Percentiles rank a stretch among this genome's conserved stretches.
Conservation (phyloP, 2,888 invertebrate genomes). For the Stegophylla sp. region DNA sequence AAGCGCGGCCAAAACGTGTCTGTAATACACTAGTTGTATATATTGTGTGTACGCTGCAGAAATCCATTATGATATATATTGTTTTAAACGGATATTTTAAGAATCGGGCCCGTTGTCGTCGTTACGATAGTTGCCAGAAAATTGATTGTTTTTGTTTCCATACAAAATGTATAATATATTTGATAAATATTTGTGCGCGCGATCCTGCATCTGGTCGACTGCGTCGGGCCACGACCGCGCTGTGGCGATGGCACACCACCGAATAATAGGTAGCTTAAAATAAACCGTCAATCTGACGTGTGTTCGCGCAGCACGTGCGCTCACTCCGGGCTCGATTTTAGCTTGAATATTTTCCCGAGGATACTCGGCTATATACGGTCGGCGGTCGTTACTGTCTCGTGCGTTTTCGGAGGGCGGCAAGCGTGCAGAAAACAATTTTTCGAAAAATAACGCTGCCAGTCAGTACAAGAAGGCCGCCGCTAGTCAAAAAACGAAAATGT, state of each 20-base stretch:
- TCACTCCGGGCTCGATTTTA: not conserved
- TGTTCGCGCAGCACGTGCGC: constrained; percentile 41
- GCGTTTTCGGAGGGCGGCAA: not conserved
- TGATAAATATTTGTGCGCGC: constrained; percentile 42
- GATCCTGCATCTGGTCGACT: constrained; percentile 51
- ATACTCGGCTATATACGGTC: not conserved
- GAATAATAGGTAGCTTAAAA: constrained; percentile 51
- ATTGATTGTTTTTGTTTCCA: constrained; percentile 54
- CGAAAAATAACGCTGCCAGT: too few relatives aligned
- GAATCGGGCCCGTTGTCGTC: constrained; percentile 12
- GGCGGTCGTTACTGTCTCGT: not conserved
- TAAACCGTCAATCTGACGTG: constrained; percentile 43
- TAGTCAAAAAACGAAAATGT: too few relatives aligned
- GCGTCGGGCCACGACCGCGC: not conserved
- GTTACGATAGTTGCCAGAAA: constrained; percentile 52
- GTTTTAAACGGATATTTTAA: constrained; percentile 55
- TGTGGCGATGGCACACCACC: not conserved
- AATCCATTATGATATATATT: constrained; percentile 39
- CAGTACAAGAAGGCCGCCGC: too few relatives aligned
- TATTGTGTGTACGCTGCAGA: not conserved
- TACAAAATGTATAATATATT: constrained; percentile 42
- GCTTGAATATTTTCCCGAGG: too few relatives aligned
- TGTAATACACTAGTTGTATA: too few relatives aligned
- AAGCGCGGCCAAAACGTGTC: not conserved
- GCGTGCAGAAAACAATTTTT: not conserved